Evolutionary conservation across 1,140 invertebrate genomes (phyloP), one percentile per base, ranked within the genome.

Genomic region (Drosophila orosa): DNA sequence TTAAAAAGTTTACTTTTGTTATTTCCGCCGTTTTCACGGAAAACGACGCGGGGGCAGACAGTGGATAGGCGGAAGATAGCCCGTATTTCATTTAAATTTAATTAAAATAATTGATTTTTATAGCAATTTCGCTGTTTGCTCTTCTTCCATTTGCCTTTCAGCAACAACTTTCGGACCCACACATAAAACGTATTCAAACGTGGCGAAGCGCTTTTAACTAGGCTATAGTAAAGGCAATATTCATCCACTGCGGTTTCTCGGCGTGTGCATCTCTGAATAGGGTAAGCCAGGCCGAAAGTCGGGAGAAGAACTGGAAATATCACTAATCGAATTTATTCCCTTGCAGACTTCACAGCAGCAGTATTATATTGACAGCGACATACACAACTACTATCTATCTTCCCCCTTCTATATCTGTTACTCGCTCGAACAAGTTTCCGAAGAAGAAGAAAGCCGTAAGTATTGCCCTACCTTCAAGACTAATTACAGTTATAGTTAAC

Each of bases 71-170:
- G 39, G 56, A 15, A 25, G 31, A 61, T 39, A 45, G 62, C 75
- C 58, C 47, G 74, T 65, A 77, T 76, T 54, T 52, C 50, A 77
- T 80, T 89, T 89, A 83, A 87, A 87, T 89, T 89, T 37, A 87
- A 87, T 87, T 87, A 87, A 89, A 87, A 87, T 83, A 83, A 87
- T 83, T 83, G 83, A 83, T 87, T 87, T 83, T 76, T 72, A 73
- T 83, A 65, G 55, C 25, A 66, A 50, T 75, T 78, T 67, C 60
- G 12, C 47, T 10, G 10, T 33, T 50, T 50, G 9, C 7, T 27
- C 3, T 55, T 47, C 7, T 19, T 12, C 15, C 33, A 57, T 57
- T 54, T 17, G 37, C 10, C 19, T 87, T 87, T 37, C 84, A 87
- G 83, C 83, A 73, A 35, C 50, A 83, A 77, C 67, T 74, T 74